A percentile compares a stretch with the other conserved stretches of the same genome.
Evolutionary conservation across 2,888 invertebrate species (phyloP).

Genomic region (Diploptera punctata): DNA sequence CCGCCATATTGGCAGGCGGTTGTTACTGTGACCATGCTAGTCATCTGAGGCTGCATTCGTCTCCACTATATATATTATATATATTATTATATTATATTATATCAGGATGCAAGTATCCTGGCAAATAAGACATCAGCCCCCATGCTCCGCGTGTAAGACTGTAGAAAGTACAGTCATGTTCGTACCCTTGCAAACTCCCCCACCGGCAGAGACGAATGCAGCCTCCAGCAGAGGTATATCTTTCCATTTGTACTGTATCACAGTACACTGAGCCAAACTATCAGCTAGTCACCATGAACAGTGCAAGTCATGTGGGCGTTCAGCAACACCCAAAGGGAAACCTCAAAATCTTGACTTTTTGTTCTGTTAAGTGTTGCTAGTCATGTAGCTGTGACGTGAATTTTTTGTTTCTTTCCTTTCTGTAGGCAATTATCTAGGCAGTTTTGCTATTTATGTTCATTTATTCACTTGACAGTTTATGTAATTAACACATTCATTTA

Average conservation of each 20-base stretch:
- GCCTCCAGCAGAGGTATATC: conserved; percentile 43
- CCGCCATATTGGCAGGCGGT: conserved; percentile 45
- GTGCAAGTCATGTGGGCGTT: conserved; percentile 45
- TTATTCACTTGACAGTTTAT: conserved; percentile 42
- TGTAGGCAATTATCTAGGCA: background rate
- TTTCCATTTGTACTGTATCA: conserved; percentile 43
- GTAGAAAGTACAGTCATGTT: conserved; percentile 21
- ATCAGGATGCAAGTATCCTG: conserved; percentile 10
- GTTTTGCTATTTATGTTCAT: conserved; percentile 33
- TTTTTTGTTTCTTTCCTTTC: conserved; percentile 3
- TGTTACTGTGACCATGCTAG: conserved; percentile 46
- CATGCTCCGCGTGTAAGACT: background rate
- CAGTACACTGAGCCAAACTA: conserved; percentile 42
- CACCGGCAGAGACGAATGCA: conserved; percentile 42
- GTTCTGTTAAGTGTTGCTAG: background rate
- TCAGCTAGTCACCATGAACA: conserved; percentile 46
- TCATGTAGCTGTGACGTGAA: background rate
- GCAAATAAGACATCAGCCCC: background rate
- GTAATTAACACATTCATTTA: conserved; percentile 40
- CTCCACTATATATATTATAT: conserved; percentile 22
- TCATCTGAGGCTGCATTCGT: conserved; percentile 44
- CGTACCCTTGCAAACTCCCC: conserved; percentile 20
- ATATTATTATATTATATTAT: conserved; percentile 12
- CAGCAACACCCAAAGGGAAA: conserved; percentile 33
- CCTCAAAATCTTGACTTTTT: conserved; percentile 40